Evolutionary conservation across 1,140 invertebrate genomes (phyloP).

Genomic region (Tenebrio molitor): DNA sequence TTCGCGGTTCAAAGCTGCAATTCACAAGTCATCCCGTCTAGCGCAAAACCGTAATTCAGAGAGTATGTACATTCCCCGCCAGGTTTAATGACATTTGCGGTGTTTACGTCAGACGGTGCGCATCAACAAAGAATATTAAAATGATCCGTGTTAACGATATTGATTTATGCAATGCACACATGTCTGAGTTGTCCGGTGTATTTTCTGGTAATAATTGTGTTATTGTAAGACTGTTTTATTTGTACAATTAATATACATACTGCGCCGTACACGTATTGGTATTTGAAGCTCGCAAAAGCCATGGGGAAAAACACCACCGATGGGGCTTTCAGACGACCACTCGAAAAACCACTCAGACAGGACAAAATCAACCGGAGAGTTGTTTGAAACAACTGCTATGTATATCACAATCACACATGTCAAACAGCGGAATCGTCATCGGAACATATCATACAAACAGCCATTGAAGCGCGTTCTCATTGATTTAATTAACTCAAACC

Average conservation of each 20-base stretch:
- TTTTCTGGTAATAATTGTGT: too few species aligned
- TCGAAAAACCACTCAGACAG: not conserved
- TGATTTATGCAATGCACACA: too few species aligned
- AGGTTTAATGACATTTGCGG: too few species aligned
- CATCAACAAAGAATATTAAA: too few species aligned
- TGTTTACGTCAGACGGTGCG: too few species aligned
- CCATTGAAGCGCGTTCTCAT: constrained; percentile 9
- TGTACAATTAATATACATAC: not conserved
- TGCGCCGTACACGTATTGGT: not conserved
- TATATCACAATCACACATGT: constrained; percentile 15
- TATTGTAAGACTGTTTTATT: not conserved
- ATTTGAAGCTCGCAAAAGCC: constrained; percentile 34
- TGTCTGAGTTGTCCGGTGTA: too few species aligned
- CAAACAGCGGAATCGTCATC: constrained; percentile 7
- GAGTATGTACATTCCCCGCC: too few species aligned
- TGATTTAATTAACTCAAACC: constrained; percentile 20
- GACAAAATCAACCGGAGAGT: not conserved
- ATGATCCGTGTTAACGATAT: too few species aligned
- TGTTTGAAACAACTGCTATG: not conserved
- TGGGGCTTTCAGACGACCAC: not conserved
- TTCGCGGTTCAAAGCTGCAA: too few species aligned
- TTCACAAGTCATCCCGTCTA: too few species aligned
- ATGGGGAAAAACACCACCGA: too few species aligned
- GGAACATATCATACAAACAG: constrained; percentile 8
- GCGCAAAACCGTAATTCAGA: too few species aligned